Base-by-base conservation (phyloP, 2,113 vertebrate genomes). In the Chaetodon auriga region DNA sequence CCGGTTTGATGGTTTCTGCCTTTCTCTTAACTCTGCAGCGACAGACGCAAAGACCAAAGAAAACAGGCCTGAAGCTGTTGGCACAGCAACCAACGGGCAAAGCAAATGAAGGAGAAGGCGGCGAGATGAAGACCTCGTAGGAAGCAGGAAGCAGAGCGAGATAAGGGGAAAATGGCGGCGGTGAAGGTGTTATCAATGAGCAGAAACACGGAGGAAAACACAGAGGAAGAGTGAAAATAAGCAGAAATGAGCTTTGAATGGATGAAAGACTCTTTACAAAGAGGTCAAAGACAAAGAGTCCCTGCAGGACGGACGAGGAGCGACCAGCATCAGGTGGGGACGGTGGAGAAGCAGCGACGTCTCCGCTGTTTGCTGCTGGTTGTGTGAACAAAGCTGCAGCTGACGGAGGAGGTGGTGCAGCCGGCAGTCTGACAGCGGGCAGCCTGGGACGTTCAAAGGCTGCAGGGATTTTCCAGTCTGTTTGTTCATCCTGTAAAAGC, bases 401-500 rank as follows among this genome's bases (percentile, higher is more conserved):
- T 80, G 84, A 63, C 6, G 19, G 45, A 62, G 51, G 75, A 49
- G 69, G 69, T 1, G 8, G 65, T 41, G 73, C 45, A 64, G 76
- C 71, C 64, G 53, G 61, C 55, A 19, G 69, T 38, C 41, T 55
- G 51, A 82, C 72, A 62, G 61, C 7, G 8, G 61, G 36, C 68
- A 41, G 55, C 38, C 73, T 77, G 54, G 73, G 35, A 80, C 70
- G 75, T 48, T 65, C 66, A 76, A 75, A 86, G 61, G 21, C 16
- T 38, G 64, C 60, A 18, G 23, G 30, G 72, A 61, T 79, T 55
- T 78, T 63, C 7, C 70, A 51, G 53, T 80, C 80, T 83, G 38
- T 49, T 81, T 68, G 21, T 69, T 87, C 73, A 90, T 90, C 82
- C 77, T 68, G 77, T 86, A 75, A 81, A 87, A 80, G 80, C 82